Conservation (phyloP, 2,888 invertebrate species). For the Metallyticus violacea region DNA sequence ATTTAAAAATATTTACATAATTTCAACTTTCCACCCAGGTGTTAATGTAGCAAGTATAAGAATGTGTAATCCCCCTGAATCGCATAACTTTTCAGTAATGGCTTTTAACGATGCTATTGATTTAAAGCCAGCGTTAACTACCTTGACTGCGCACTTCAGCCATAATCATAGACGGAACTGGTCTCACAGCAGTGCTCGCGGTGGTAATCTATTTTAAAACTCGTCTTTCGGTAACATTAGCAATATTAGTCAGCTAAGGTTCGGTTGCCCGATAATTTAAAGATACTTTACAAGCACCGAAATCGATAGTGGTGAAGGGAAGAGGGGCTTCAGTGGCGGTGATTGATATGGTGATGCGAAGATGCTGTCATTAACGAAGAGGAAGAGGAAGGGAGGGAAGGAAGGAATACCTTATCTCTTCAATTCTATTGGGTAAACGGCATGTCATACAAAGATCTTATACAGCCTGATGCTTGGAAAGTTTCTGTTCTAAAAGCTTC, state of each 20-base stretch:
- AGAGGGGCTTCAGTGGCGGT: neutral
- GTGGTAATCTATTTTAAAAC: neutral
- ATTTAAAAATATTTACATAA: slow-evolving; percentile 7
- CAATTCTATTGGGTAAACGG: too few relatives aligned
- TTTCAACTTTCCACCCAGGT: neutral
- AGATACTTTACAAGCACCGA: neutral
- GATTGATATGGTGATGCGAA: neutral
- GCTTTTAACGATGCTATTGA: neutral
- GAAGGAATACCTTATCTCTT: too few relatives aligned
- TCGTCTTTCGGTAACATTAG: neutral
- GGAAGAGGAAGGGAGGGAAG: too few relatives aligned
- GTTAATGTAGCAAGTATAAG: neutral
- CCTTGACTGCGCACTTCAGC: neutral
- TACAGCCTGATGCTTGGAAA: too few relatives aligned
- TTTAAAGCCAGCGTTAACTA: neutral
- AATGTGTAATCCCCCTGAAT: neutral
- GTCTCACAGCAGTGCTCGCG: neutral
- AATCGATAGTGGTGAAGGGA: neutral
- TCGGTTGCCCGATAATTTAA: neutral
- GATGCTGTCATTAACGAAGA: too few relatives aligned
- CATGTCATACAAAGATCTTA: too few relatives aligned
- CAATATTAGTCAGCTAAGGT: neutral
- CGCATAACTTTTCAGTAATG: neutral
- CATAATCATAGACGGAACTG: neutral
- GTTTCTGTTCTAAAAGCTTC: too few relatives aligned